Conservation (phyloP, 1,140 invertebrate genomes). For the Meloidogyne hapla region DNA sequence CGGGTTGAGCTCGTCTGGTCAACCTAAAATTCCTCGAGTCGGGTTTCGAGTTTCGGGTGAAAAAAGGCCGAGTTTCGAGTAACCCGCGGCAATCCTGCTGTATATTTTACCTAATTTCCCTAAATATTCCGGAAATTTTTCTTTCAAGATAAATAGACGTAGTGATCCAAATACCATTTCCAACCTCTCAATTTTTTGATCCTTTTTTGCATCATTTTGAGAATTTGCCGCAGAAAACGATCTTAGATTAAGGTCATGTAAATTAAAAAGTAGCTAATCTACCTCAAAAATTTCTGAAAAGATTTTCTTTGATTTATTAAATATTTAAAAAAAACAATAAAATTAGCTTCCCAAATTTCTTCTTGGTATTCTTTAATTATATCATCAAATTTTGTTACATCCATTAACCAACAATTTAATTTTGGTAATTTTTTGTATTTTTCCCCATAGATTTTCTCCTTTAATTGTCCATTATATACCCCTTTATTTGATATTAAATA, state of each 20-base stretch:
- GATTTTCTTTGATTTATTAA: background rate
- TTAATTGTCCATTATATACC: background rate
- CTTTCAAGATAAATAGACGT: background rate
- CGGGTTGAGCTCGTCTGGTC: too few relatives aligned
- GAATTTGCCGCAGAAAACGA: too few relatives aligned
- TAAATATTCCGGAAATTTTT: constrained; percentile 3
- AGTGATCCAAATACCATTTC: background rate
- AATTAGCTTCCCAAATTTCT: background rate
- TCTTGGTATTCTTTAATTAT: background rate
- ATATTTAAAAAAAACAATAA: background rate
- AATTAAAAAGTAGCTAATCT: too few relatives aligned
- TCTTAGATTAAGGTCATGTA: too few relatives aligned
- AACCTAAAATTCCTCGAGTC: too few relatives aligned
- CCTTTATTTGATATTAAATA: background rate
- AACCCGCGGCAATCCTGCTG: too few relatives aligned
- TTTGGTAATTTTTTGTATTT: background rate
- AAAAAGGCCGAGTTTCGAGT: too few relatives aligned
- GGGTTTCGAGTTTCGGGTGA: too few relatives aligned
- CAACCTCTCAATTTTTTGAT: too few relatives aligned
- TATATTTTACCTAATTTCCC: background rate
- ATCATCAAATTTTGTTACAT: background rate
- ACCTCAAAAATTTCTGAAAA: background rate
- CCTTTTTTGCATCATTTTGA: too few relatives aligned
- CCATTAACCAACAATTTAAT: background rate
- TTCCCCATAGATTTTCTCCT: background rate